phyloP scores from a whole-genome alignment of 1,140 invertebrate species.

The Euglossa dilemma region DNA sequence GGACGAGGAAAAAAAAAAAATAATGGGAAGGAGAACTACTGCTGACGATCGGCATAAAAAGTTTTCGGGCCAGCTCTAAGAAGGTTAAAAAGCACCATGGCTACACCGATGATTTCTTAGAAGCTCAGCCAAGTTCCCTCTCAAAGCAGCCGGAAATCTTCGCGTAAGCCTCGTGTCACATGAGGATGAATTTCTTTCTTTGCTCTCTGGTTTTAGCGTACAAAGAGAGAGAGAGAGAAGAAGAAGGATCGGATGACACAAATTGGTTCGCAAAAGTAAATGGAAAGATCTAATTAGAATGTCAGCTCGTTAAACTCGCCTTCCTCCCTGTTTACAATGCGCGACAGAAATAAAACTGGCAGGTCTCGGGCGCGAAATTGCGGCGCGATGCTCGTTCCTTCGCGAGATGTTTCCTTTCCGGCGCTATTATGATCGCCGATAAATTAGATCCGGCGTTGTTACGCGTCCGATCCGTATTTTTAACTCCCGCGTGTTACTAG shows the following conservation, averaged over 20 bases:
- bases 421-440: constrained; percentile 18
- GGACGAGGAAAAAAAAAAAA: not conserved
- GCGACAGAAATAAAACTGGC: constrained; percentile 58
- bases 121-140: not conserved
- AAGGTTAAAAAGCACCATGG: not conserved
- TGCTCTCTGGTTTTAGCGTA: constrained; percentile 29
- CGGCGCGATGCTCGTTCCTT: not conserved
- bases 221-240: not conserved
- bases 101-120: not conserved
- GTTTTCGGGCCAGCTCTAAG: not conserved
- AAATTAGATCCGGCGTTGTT: constrained; percentile 4
- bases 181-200: not conserved
- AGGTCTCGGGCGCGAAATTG: constrained; percentile 26
- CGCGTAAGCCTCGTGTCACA: not conserved
- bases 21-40: not conserved
- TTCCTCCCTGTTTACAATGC: constrained; percentile 50
- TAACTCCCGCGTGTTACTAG: not conserved
- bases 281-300: constrained; percentile 58
- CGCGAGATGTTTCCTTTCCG: constrained; percentile 32
- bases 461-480: constrained; percentile 10
- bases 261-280: constrained; percentile 49
- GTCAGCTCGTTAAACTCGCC: constrained; percentile 58
- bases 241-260: constrained; percentile 30
- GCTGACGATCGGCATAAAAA: not conserved
- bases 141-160: constrained; percentile 26